Evolutionary conservation across 2,888 invertebrate genomes (phyloP).

Genomic region (Nesidiocoris tenuis): DNA sequence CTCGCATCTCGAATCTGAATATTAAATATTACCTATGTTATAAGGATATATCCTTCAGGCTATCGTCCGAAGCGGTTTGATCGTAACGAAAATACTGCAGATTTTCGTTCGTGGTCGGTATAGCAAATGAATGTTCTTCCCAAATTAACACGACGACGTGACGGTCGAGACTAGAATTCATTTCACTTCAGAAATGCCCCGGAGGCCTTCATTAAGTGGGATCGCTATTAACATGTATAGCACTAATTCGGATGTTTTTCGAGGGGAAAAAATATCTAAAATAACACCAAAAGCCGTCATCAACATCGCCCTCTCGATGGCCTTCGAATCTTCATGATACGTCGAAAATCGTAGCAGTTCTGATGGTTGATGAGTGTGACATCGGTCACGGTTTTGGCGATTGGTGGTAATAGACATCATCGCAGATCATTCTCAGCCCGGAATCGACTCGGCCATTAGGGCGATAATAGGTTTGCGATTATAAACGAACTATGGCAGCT

Average conservation of each 20-base stretch:
- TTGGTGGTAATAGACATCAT: background rate
- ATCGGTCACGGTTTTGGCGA: background rate
- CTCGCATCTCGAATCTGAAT: no score
- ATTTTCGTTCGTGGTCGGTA: no score
- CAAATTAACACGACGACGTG: background rate
- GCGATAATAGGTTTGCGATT: background rate
- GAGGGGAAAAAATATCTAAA: constrained; percentile 8
- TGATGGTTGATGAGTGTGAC: background rate
- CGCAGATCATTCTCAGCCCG: background rate
- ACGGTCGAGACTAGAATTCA: background rate
- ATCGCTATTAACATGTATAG: constrained; percentile 36
- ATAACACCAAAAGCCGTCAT: constrained; percentile 34
- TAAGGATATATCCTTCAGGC: no score
- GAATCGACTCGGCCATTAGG: background rate
- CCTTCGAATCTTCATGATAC: background rate
- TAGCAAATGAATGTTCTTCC: background rate
- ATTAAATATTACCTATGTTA: no score
- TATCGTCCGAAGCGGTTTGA: no score
- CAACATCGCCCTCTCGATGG: constrained; percentile 16
- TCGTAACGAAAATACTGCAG: no score
- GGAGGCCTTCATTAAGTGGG: constrained; percentile 17
- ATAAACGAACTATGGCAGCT: background rate
- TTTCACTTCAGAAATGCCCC: constrained; percentile 10
- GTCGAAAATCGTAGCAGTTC: background rate
- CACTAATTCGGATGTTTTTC: constrained; percentile 38